These are phyloP conservation scores for Chrysopa pallens DNA, from an alignment of 1,140 invertebrate species.

Conservation along the genomic window DNA sequence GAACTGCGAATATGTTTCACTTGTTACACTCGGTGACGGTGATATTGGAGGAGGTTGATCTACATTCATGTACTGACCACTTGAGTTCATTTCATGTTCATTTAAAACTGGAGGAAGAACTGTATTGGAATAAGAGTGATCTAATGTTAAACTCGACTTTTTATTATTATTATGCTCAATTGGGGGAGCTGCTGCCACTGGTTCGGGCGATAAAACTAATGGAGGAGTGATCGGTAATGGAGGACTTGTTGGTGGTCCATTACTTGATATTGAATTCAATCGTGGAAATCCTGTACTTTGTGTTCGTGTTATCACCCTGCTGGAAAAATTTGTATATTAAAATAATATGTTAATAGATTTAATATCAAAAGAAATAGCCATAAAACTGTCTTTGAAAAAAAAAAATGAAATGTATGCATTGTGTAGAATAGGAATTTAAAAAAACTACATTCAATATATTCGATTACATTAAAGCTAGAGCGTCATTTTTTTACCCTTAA, in stretches of 20 bases:
- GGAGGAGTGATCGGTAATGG: constrained; percentile 5
- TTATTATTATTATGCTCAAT: constrained; percentile 24
- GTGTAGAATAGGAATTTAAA: no score
- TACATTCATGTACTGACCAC: constrained; percentile 23
- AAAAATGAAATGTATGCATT: no score
- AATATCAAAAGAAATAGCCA: no score
- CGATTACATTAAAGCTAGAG: no score
- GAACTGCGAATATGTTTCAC: constrained; percentile 31
- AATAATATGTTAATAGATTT: no score
- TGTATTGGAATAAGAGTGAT: constrained; percentile 14
- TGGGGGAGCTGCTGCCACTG: constrained; percentile 7
- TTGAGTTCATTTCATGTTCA: constrained; percentile 6
- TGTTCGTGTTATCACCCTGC: constrained; percentile 3
- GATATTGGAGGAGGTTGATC: constrained; percentile 17
- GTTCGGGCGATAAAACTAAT: constrained; percentile 10
- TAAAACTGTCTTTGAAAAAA: no score
- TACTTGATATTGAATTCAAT: constrained; percentile 15
- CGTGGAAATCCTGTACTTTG: constrained; percentile 8
- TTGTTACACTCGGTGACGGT: constrained; percentile 22
- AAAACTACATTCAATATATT: no score
- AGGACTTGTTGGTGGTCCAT: constrained; percentile 13
- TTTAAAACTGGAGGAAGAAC: constrained; percentile 4
- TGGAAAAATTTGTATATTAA: no score
- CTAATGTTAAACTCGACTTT: constrained; percentile 9
- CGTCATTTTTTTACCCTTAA: no score